phyloP scores from a whole-genome alignment of 2,888 invertebrate species.

The Mesorhabditis spiculigera region DNA sequence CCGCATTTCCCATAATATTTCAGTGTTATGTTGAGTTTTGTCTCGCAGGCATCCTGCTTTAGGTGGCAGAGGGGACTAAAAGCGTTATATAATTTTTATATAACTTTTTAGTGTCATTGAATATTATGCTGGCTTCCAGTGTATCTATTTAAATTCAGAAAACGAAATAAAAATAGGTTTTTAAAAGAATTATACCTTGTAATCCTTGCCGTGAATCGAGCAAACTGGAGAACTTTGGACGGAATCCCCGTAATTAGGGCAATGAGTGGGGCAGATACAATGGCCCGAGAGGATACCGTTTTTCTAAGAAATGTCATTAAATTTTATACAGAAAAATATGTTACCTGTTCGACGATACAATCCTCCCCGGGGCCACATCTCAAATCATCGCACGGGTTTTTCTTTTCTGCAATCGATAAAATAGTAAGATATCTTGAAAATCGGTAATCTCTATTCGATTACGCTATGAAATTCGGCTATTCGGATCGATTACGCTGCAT shows the following conservation, averaged over 20 bases:
- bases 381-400: constrained; percentile 45
- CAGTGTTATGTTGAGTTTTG: constrained; percentile 59
- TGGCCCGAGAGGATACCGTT: constrained; percentile 33
- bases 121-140: too few relatives aligned
- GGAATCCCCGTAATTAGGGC: constrained; percentile 42
- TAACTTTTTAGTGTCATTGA: neutral
- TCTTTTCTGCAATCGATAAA: constrained; percentile 28
- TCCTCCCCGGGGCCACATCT: constrained; percentile 46
- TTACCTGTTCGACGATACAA: constrained; percentile 33
- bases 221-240: constrained; percentile 69
- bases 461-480: too few relatives aligned
- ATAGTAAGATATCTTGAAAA: too few relatives aligned
- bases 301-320: constrained; percentile 9
- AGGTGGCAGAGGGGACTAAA: constrained; percentile 35
- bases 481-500: too few relatives aligned
- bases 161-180: too few relatives aligned
- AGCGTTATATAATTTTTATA: neutral
- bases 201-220: constrained; percentile 66
- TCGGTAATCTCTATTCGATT: too few relatives aligned
- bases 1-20: constrained; percentile 64
- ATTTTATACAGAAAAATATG: neutral
- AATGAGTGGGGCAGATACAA: constrained; percentile 38
- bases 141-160: neutral
- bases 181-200: constrained; percentile 28
- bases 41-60: constrained; percentile 57